These are phyloP conservation scores for Gastrophryne carolinensis DNA, from an alignment of 2,797 vertebrate species.

Conservation along the genomic window DNA sequence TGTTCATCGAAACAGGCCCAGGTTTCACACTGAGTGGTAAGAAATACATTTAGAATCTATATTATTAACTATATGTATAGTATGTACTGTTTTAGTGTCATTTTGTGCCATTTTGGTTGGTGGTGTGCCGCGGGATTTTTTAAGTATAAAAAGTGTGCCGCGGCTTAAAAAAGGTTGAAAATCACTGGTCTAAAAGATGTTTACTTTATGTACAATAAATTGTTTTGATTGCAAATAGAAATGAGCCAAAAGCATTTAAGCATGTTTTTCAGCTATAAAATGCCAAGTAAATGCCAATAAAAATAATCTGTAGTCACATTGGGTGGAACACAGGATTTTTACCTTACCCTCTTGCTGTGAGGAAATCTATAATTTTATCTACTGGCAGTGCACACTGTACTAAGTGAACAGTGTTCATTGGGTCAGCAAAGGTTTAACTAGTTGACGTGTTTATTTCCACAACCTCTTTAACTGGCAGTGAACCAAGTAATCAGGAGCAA, in stretches of 20 bases:
- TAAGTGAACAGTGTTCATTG: constrained; percentile 61
- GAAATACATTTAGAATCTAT: no score
- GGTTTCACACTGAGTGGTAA: no score
- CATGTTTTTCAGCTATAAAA: constrained; percentile 62
- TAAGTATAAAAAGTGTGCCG: no score
- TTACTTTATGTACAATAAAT: constrained; percentile 1
- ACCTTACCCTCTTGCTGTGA: constrained; percentile 59
- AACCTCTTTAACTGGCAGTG: constrained; percentile 68
- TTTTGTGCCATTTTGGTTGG: no score
- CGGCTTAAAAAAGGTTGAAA: no score
- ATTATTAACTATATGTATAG: no score
- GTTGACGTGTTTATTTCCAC: constrained; percentile 62
- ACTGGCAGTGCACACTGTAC: constrained; percentile 43
- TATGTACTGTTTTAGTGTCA: no score
- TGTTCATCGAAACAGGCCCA: no score
- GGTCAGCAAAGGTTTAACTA: constrained; percentile 63
- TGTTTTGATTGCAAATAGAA: not conserved
- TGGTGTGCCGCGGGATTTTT: no score
- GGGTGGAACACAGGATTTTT: constrained; percentile 66
- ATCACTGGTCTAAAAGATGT: no score
- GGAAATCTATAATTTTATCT: constrained; percentile 67
- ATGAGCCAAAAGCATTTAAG: constrained; percentile 56
- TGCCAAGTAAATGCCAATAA: constrained; percentile 61
- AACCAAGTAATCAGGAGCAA: constrained; percentile 64
- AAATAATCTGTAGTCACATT: constrained; percentile 71